Conservation (phyloP, 2,113 vertebrate species). For the Aix galericulata region DNA sequence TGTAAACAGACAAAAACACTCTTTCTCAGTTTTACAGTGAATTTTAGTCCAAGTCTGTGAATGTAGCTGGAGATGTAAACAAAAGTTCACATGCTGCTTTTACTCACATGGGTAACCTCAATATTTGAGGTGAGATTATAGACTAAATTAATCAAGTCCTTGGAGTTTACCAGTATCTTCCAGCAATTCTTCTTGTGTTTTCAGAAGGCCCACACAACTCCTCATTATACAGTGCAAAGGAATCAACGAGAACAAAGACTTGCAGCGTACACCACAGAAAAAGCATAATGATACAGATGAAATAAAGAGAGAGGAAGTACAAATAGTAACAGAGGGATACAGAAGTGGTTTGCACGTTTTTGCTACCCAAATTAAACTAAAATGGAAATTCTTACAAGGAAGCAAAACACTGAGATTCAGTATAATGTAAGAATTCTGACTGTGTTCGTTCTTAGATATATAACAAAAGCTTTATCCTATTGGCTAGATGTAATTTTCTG, state of each 20-base stretch:
- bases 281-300: background rate
- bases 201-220: background rate
- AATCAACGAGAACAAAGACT: background rate
- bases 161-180: background rate
- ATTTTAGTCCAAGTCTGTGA: background rate
- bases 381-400: background rate
- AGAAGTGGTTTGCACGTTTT: background rate
- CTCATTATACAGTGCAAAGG: background rate
- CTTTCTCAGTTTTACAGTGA: background rate
- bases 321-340: background rate
- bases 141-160: background rate
- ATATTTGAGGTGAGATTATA: background rate
- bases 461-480: background rate
- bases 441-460: background rate
- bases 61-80: background rate
- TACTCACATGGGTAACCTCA: background rate
- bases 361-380: background rate
- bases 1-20: background rate
- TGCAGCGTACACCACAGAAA: background rate
- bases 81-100: background rate
- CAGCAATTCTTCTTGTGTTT: background rate
- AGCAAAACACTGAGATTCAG: background rate
- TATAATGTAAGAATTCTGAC: background rate
- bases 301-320: background rate
- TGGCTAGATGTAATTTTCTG: background rate